Conservation (phyloP, 2,113 vertebrate genomes). For the Tenrec ecaudatus region DNA sequence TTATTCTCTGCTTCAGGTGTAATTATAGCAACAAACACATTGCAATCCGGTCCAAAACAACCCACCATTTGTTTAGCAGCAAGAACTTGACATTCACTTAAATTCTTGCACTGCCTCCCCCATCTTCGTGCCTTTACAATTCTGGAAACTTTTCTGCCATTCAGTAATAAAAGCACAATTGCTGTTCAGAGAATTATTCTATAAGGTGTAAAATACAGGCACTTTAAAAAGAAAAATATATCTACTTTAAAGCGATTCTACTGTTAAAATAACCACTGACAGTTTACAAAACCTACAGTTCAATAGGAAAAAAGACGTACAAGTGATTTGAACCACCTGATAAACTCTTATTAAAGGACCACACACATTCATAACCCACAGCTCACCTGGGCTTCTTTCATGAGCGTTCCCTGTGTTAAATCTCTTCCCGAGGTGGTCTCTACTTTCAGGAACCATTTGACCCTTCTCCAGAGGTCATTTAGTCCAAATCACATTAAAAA, state of each 20-base stretch:
- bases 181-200: constrained; percentile 74
- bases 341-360: background rate
- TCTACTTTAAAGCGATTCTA: constrained; percentile 46
- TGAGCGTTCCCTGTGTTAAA: too few relatives aligned
- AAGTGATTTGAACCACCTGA: background rate
- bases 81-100: constrained; percentile 66
- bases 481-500: background rate
- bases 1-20: constrained; percentile 67
- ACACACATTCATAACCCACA: background rate
- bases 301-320: constrained; percentile 1
- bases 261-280: constrained; percentile 53
- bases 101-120: constrained; percentile 56
- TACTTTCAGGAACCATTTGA: too few relatives aligned
- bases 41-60: constrained; percentile 72
- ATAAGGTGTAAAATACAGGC: constrained; percentile 70
- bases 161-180: constrained; percentile 85
- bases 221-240: constrained; percentile 55
- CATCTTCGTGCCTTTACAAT: constrained; percentile 64
- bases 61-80: constrained; percentile 76
- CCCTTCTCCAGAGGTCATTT: background rate
- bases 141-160: constrained; percentile 77
- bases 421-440: too few relatives aligned
- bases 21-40: constrained; percentile 76
- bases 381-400: too few relatives aligned
- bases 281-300: constrained; percentile 37